Base-by-base conservation (phyloP, 2,797 vertebrate species). In the Girardinus metallicus region DNA sequence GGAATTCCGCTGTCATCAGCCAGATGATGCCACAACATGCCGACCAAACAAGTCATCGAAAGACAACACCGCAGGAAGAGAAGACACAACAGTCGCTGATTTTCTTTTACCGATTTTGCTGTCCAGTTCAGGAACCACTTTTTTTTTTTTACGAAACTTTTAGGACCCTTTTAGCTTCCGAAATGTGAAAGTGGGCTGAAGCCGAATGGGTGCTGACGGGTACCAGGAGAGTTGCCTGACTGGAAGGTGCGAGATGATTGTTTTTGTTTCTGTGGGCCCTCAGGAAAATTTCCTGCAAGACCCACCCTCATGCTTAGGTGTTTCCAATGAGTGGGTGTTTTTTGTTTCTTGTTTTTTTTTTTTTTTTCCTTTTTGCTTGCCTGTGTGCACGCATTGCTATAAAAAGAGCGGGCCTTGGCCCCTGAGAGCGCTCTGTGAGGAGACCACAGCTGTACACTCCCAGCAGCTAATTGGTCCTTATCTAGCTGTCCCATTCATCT, bases 381-480 rank as follows among this genome's bases (percentile, higher is more conserved):
- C 66, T 78, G 77, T 51, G 73, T 47, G 75, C 51, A 71, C 16
- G 49, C 5, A n/a, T 26, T 64, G 77, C 75, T 66, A 75, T 95
- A 95, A 96, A 90, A 86, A 92, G 96, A 97, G 97, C 96, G 97
- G 97, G 97, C 96, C 95, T 95, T 94, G 96, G 97, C 98, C 98
- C 98, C 95, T 96, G 97, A 99, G 98, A 99, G 97, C 95, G 96
- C 96, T 96, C 97, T 93, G 97, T 96, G 97, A 98, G 97, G 97
- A 98, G 98, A 99, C 97, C 98, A 97, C 98, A 99, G 98, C 98
- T 99, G 98, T 99, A 99, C 97, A 97, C 97, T 97, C 97, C 97
- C 97, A 98, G 97, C 97, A 99, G 97, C 98, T 99, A 99, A 99
- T 99, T 99, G 98, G 98, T 98, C 97, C 98, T 99, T 99, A 99